Conservation (phyloP, 2,888 invertebrate genomes). For the Callosobruchus maculatus region DNA sequence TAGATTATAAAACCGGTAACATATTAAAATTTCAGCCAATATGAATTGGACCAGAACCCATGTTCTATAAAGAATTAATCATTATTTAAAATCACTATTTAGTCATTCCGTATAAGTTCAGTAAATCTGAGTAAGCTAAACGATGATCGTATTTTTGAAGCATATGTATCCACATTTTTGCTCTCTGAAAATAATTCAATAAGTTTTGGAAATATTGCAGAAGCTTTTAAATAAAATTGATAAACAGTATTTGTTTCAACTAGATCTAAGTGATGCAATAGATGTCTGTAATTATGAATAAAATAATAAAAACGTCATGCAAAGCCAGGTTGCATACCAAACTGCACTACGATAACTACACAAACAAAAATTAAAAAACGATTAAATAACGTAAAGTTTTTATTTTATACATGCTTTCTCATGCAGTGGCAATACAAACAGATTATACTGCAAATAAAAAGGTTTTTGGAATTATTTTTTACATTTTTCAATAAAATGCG, state of each 20-base stretch:
- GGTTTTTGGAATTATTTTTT: background rate
- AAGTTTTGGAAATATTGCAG: background rate
- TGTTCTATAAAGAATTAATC: no score
- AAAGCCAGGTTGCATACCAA: background rate
- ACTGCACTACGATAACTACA: background rate
- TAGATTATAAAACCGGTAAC: no score
- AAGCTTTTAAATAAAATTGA: slow-evolving; percentile 7
- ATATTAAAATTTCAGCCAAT: no score
- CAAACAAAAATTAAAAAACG: background rate
- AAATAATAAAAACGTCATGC: background rate
- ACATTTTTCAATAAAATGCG: background rate
- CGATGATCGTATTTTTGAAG: no score
- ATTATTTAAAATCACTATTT: no score
- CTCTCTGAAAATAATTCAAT: no score
- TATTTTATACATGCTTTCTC: background rate
- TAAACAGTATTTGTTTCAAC: slow-evolving; percentile 18
- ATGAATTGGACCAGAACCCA: no score
- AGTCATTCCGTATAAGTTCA: no score
- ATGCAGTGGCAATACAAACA: background rate
- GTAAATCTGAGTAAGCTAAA: no score
- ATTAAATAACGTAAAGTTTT: background rate
- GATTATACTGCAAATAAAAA: background rate
- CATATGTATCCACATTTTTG: no score
- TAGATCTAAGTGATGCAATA: background rate
- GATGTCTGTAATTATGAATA: background rate